These are phyloP conservation scores for Brachyptera risi DNA, from an alignment of 2,888 invertebrate species.

Conservation along the genomic window DNA sequence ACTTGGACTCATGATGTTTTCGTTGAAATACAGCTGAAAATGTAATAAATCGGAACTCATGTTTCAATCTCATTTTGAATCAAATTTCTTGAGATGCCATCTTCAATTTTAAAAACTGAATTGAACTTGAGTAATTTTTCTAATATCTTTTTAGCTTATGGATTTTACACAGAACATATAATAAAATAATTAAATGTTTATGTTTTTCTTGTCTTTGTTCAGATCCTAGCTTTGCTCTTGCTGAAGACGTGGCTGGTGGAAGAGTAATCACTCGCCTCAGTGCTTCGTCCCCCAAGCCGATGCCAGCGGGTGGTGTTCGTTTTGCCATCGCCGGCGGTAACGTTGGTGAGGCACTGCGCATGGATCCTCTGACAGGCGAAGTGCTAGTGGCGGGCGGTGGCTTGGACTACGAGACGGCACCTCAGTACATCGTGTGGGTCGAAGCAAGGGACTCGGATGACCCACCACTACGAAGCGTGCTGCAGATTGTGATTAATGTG, in stretches of 20 bases:
- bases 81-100: no score
- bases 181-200: not conserved
- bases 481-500: constrained; percentile 80
- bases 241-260: constrained; percentile 76
- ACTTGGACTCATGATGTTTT: no score
- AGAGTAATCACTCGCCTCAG: constrained; percentile 70
- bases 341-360: constrained; percentile 77
- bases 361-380: constrained; percentile 75
- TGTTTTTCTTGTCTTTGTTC: constrained; percentile 43
- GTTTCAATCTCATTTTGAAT: no score
- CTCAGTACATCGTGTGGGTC: constrained; percentile 86
- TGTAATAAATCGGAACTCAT: no score
- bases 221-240: constrained; percentile 64
- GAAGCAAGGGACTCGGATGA: constrained; percentile 83
- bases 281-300: constrained; percentile 77
- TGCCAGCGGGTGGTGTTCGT: constrained; percentile 61
- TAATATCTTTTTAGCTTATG: no score
- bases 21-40: no score
- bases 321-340: constrained; percentile 94
- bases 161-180: not conserved
- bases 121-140: no score
- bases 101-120: no score
- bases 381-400: constrained; percentile 74
- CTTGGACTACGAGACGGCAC: constrained; percentile 78
- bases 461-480: constrained; percentile 73